These are phyloP conservation scores for Desoria tigrina DNA, from an alignment of 2,888 invertebrate genomes.

Conservation along the genomic window DNA sequence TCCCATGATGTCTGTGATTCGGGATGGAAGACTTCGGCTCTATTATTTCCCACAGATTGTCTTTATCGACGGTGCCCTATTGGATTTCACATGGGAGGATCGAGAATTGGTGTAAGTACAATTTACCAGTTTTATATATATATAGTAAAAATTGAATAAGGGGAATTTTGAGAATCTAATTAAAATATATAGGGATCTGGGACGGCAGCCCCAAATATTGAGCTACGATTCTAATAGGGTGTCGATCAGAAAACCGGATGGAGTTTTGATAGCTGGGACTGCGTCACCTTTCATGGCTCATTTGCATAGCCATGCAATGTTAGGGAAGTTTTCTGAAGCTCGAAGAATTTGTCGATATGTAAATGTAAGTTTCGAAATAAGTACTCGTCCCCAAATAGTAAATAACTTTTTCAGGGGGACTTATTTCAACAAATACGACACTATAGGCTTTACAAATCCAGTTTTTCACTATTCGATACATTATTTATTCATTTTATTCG, in stretches of 20 bases:
- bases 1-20: slow-evolving; percentile 75
- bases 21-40: slow-evolving; percentile 75
- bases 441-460: slow-evolving; percentile 5
- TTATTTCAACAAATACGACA: neutral
- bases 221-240: slow-evolving; percentile 82
- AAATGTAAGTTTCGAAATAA: slow-evolving; percentile 63
- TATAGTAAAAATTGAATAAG: neutral
- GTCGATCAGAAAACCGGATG: slow-evolving; percentile 82
- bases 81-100: slow-evolving; percentile 63
- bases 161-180: neutral
- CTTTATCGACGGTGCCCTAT: slow-evolving; percentile 70
- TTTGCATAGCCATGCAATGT: slow-evolving; percentile 70
- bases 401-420: neutral
- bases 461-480: neutral
- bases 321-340: slow-evolving; percentile 81
- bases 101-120: slow-evolving; percentile 57
- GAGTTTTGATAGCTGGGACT: slow-evolving; percentile 74
- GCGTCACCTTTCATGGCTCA: slow-evolving; percentile 68
- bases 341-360: slow-evolving; percentile 74
- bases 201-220: slow-evolving; percentile 78
- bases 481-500: slow-evolving; percentile 1
- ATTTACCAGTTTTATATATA: slow-evolving; percentile 12
- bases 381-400: neutral
- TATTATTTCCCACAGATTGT: slow-evolving; percentile 79
- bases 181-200: slow-evolving; percentile 70